These are phyloP conservation scores for Aix galericulata DNA, from an alignment of 2,113 vertebrate genomes.

Conservation along the genomic window DNA sequence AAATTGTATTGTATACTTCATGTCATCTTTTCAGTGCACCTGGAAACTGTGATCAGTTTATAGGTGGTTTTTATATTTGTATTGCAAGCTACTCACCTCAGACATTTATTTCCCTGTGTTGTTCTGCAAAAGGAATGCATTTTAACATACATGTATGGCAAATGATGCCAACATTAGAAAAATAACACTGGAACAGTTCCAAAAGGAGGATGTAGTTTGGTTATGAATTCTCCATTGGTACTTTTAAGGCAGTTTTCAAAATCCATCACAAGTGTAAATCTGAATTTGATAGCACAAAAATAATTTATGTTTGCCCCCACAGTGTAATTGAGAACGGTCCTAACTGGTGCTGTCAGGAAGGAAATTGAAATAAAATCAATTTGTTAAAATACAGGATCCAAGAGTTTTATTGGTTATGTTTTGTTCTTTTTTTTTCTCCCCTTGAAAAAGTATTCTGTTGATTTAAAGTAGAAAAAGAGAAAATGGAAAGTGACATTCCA, in stretches of 20 bases:
- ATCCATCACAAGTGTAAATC: neutral
- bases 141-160: neutral
- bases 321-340: neutral
- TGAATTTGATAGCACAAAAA: neutral
- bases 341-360: neutral
- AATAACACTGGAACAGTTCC: neutral
- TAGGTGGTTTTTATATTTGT: neutral
- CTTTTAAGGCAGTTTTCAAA: neutral
- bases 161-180: neutral
- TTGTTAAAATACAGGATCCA: neutral
- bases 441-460: neutral
- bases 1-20: neutral
- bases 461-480: neutral
- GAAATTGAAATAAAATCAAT: neutral
- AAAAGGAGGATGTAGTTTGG: neutral
- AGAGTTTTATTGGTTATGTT: neutral
- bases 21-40: neutral
- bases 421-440: neutral
- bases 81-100: neutral
- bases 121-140: neutral
- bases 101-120: neutral
- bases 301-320: neutral
- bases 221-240: neutral
- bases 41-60: neutral
- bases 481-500: neutral